Evolutionary conservation across 2,797 vertebrate genomes (phyloP), one percentile per base, ranked within the genome.

Genomic region (Limosa lapponica): DNA sequence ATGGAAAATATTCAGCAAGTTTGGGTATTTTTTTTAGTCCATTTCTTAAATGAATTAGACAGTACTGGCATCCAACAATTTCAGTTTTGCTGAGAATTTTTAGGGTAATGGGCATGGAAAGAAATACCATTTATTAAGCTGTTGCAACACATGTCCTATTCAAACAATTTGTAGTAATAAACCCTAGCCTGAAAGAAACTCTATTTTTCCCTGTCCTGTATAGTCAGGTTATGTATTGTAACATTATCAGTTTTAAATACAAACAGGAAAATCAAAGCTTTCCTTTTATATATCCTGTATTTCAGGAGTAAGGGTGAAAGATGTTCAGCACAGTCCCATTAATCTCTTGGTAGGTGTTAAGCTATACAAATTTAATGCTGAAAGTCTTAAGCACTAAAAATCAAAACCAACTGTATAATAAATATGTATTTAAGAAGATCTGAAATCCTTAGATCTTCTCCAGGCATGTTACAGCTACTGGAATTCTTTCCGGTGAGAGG

Each of bases 181-280:
- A 30, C 2, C 2, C 48, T 14, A 52, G 2, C 34, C 37, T 39
- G 16, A 55, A 23, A 82, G 19, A 73, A 62, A 18, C 3, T 44
- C 7, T 32, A 1, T 20, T 69, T 80, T 78, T 39, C 7, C 17
- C 12, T 5, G 4, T 73, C 17, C 5, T 48, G 3, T 39, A 0
- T 3, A 13, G 23, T 55, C 15, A 66, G 9, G 5, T 28, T 14
- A 34, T 0, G 0, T 54, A 28, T 12, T 72, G n/a, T 32, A 43
- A 11, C 5, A 8, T 69, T 75, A 13, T 52, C 17, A 15, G 19
- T 30, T 92, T 41, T 15, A 17, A 18, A 4, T 8, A 8, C 6
- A 57, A 14, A 15, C 5, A 69, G 23, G 28, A 87, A 90, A 79
- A 83, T 39, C 5, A 34, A 59, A 67, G 16, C 14, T 66, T 65